phyloP scores from a whole-genome alignment of 64 coral and sea anemone species.

The Orbicella faveolata region DNA sequence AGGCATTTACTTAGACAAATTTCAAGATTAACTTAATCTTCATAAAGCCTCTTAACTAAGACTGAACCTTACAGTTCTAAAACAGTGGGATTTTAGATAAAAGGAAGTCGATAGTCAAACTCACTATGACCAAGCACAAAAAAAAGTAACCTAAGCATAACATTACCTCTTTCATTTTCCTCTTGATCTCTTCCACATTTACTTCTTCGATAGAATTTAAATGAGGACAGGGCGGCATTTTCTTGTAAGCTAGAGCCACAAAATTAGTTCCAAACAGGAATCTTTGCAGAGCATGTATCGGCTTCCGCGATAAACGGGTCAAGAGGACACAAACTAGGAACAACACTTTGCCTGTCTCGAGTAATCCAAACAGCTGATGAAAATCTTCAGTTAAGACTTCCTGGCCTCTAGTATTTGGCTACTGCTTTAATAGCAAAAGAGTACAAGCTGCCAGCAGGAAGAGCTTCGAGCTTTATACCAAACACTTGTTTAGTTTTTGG shows the following conservation, averaged over 20 bases:
- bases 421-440: not conserved
- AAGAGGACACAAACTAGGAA: constrained; percentile 25
- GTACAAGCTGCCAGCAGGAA: too few relatives aligned
- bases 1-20: not conserved
- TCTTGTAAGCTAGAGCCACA: constrained; percentile 26
- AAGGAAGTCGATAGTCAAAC: not conserved
- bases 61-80: not conserved
- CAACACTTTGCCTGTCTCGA: constrained; percentile 7
- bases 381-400: not conserved
- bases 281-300: constrained; percentile 34
- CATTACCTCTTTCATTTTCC: constrained; percentile 38
- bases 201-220: constrained; percentile 14
- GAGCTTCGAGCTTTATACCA: not conserved
- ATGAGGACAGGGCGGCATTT: constrained; percentile 47
- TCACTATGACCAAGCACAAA: constrained; percentile 24
- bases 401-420: not conserved
- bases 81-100: not conserved
- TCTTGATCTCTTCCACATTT: constrained; percentile 31
- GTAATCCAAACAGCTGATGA: constrained; percentile 12
- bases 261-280: constrained; percentile 16
- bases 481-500: not conserved
- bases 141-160: not conserved
- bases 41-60: not conserved
- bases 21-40: not conserved
- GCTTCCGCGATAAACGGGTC: not conserved